These are phyloP conservation scores for Coelopa frigida DNA, from an alignment of 1,140 invertebrate genomes.

Conservation along the genomic window DNA sequence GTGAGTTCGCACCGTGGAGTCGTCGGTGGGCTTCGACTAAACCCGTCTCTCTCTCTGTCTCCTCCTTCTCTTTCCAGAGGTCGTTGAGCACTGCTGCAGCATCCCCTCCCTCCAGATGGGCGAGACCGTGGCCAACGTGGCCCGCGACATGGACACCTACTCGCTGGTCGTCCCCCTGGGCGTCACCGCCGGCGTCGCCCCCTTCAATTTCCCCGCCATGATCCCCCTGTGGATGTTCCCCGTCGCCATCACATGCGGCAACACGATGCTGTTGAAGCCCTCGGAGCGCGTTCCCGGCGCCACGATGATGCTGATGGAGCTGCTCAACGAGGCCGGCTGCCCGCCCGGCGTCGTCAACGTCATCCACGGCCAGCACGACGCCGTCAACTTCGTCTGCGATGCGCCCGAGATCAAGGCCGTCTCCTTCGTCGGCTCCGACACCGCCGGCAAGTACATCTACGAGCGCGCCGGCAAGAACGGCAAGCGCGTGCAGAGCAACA, in stretches of 20 bases:
- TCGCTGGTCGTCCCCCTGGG: constrained; percentile 74
- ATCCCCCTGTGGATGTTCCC: constrained; percentile 94
- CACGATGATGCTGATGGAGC: constrained; percentile 52
- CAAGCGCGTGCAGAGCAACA: constrained; percentile 87
- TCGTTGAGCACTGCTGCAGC: constrained; percentile 93
- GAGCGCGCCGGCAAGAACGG: constrained; percentile 66
- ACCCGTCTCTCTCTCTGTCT: constrained; percentile 11
- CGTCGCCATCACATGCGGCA: constrained; percentile 94
- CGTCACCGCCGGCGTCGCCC: constrained; percentile 67
- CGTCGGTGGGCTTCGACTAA: too few relatives aligned
- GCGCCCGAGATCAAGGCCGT: constrained; percentile 75
- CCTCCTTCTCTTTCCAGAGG: constrained; percentile 61
- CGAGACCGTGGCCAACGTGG: constrained; percentile 83
- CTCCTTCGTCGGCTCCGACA: constrained; percentile 96
- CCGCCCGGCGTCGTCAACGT: constrained; percentile 88
- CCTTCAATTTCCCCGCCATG: constrained; percentile 98
- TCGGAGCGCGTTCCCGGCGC: constrained; percentile 87
- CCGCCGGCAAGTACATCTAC: constrained; percentile 95
- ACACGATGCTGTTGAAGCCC: constrained; percentile 99
- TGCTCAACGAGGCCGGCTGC: constrained; percentile 96
- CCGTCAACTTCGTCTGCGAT: constrained; percentile 53
- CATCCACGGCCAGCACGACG: constrained; percentile 78
- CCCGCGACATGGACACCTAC: constrained; percentile 88
- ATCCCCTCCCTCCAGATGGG: constrained; percentile 88
- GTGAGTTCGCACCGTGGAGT: constrained; percentile 58